Base-by-base conservation (phyloP, 2,888 invertebrate genomes). In the Epinotia demarniana region DNA sequence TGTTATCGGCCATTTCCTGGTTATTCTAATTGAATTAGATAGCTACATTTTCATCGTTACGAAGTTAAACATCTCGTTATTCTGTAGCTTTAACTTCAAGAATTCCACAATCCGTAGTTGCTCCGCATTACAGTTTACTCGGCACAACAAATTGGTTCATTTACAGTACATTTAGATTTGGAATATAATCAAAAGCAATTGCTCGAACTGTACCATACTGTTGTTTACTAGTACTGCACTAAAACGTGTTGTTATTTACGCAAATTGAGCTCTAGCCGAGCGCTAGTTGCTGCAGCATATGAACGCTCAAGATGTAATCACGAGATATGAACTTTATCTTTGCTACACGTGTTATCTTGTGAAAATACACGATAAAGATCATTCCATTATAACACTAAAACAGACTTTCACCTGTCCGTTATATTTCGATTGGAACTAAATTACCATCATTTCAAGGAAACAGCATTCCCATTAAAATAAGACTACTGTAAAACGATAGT, bases 401-500 rank as follows among this genome's bases (percentile, higher is more conserved):
- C 53, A 77, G 79, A 87, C 91, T 92, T 92, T 92, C 91, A 90
- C 92, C 87, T 87, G 88, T 85, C 89, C 81, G 86, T 90, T 90
- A 86, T 81, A 83, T 86, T 88, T 83, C 85, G 85, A 88, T 88
- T 87, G 85, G 83, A 85, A 87, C 82, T 85, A 88, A 90, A 90
- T 90, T 89, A 89, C 88, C 84, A 84, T 87, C 84, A 84, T 88
- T 89, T 86, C 86, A 84, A 81, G 87, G 84, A 89, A 89, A 88
- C 83, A 88, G 83, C 83, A 85, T 90, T 90, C 87, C 90, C 87
- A 90, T 90, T 90, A 85, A 85, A 87, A 86, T 84, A 88, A 92
- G 89, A 90, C 90, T 89, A 90, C 89, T 88, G 87, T 87, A 86
- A 90, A 89, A 89, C 87, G 85, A 89, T 84, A 88, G 91, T 93